Evolutionary conservation across 2,888 invertebrate species (phyloP), one percentile per base, ranked within the genome.

Genomic region (Tachystola acroxantha): DNA sequence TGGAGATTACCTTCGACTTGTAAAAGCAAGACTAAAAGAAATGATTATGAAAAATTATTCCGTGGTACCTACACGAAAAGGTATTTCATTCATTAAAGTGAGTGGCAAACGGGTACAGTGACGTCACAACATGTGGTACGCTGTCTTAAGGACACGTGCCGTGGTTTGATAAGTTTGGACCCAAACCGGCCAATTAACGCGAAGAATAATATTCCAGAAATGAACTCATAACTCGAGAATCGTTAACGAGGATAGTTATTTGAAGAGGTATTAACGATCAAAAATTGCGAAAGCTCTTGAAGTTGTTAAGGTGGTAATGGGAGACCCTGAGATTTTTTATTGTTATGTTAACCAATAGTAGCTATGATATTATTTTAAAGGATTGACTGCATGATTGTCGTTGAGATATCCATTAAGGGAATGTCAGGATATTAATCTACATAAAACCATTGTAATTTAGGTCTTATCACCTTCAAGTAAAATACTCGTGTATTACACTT

Each of bases 391-490:
- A 9, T 10, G 16, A 45, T 45, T 37, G 42, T 43, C 44, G 49
- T 48, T 47, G 42, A 48, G 50, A 46, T 36, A 36, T 42, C 39
- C 44, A 42, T 47, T 43, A 45, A 53, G 40, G n/a, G n/a, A n/a
- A n/a, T n/a, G n/a, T n/a, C n/a, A n/a, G n/a, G n/a, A n/a, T n/a
- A n/a, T n/a, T n/a, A n/a, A n/a, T n/a, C n/a, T n/a, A n/a, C n/a
- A n/a, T n/a, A n/a, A n/a, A n/a, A n/a, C n/a, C n/a, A n/a, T n/a
- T n/a, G n/a, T n/a, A n/a, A n/a, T n/a, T n/a, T n/a, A n/a, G n/a
- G n/a, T n/a, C n/a, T n/a, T n/a, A n/a, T n/a, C n/a, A n/a, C n/a
- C n/a, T n/a, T n/a, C n/a, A n/a, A n/a, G n/a, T n/a, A n/a, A n/a
- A n/a, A n/a, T n/a, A n/a, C n/a, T n/a, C n/a, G n/a, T n/a, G n/a